Evolutionary conservation across 2,888 invertebrate species (phyloP).

Genomic region (Eucera pruinosa): DNA sequence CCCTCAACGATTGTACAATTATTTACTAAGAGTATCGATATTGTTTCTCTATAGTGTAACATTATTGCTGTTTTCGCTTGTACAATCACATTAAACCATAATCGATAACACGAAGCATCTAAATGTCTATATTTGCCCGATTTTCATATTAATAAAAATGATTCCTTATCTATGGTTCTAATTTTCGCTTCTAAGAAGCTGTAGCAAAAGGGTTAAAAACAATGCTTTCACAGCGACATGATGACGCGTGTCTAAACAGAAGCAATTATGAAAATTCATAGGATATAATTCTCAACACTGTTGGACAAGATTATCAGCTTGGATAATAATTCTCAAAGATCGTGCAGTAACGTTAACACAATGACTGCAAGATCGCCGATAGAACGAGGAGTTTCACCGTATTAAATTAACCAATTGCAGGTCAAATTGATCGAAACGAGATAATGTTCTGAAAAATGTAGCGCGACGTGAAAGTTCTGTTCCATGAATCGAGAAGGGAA

Average conservation of each 20-base stretch:
- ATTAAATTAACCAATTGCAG: slow-evolving; percentile 78
- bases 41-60: too few species aligned
- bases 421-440: slow-evolving; percentile 78
- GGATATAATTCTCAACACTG: slow-evolving; percentile 24
- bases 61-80: too few species aligned
- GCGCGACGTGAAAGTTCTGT: slow-evolving; percentile 77
- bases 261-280: slow-evolving; percentile 18
- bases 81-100: too few species aligned
- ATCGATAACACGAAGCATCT: too few species aligned
- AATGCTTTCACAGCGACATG: too few species aligned
- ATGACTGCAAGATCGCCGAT: slow-evolving; percentile 45
- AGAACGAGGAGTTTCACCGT: slow-evolving; percentile 74
- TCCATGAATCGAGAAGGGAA: slow-evolving; percentile 9
- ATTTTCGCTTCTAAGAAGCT: too few species aligned
- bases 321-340: not conserved
- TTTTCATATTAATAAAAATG: too few species aligned
- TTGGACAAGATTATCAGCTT: slow-evolving; percentile 23
- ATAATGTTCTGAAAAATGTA: slow-evolving; percentile 77
- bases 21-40: too few species aligned
- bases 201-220: too few species aligned
- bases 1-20: too few species aligned
- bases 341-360: slow-evolving; percentile 32
- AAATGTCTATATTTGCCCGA: too few species aligned
- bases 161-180: too few species aligned
- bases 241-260: not conserved